A percentile compares a stretch with the other conserved stretches of the same genome.
Conservation (phyloP, 2,888 invertebrate species). For the Glaucopsyche alexis region DNA sequence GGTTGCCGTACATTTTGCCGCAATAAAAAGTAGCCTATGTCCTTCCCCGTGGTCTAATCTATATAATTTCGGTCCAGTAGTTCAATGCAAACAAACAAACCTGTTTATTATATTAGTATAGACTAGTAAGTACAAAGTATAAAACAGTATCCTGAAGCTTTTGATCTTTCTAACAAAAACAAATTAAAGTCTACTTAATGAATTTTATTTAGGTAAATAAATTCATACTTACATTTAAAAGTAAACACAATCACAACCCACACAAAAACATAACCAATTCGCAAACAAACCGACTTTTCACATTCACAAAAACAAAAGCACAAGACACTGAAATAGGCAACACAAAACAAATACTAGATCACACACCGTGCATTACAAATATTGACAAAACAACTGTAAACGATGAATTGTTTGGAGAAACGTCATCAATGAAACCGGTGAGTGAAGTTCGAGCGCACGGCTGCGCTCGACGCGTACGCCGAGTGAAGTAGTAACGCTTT, state of each 20-base stretch:
- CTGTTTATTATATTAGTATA: too few relatives aligned
- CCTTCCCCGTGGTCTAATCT: too few relatives aligned
- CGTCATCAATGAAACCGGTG: constrained; percentile 53
- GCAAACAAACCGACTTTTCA: constrained; percentile 15
- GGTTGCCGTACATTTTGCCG: too few relatives aligned
- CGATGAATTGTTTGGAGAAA: constrained; percentile 60
- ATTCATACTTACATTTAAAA: not conserved
- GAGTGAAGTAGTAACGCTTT: constrained; percentile 67
- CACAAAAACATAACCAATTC: not conserved
- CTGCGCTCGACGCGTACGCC: constrained; percentile 45
- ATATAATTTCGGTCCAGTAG: too few relatives aligned
- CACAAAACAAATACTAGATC: constrained; percentile 21
- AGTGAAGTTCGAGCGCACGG: constrained; percentile 60
- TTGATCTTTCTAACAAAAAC: not conserved
- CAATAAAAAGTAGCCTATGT: too few relatives aligned
- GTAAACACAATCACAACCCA: not conserved
- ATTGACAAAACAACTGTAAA: constrained; percentile 70
- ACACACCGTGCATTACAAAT: constrained; percentile 37
- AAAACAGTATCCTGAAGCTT: not conserved
- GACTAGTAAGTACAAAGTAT: too few relatives aligned
- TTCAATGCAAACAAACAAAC: too few relatives aligned
- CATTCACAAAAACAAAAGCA: not conserved
- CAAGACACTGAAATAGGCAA: constrained; percentile 9
- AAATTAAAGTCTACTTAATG: not conserved
- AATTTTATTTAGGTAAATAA: not conserved